These are phyloP conservation scores for Drosophila serrata DNA, from an alignment of 1,140 invertebrate genomes.

Conservation along the genomic window DNA sequence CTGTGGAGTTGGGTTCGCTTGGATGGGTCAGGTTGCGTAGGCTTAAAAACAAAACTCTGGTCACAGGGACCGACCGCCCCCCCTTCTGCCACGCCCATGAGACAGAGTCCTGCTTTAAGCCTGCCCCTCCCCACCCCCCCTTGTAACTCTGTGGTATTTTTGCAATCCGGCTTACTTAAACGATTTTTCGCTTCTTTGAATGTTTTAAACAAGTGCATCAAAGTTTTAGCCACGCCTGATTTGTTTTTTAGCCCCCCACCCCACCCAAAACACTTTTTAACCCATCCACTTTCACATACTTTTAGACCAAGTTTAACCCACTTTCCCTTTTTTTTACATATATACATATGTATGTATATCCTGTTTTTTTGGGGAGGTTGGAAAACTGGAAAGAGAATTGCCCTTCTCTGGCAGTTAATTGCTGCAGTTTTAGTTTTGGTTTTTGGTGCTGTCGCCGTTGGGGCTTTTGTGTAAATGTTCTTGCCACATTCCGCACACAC, in stretches of 20 bases:
- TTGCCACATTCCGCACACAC: slow-evolving; percentile 42
- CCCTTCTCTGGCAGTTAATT: slow-evolving; percentile 46
- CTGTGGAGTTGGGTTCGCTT: slow-evolving; percentile 25
- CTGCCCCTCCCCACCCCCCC: neutral
- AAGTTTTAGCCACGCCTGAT: slow-evolving; percentile 67
- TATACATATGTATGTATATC: neutral
- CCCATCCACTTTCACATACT: neutral
- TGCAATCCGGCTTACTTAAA: slow-evolving; percentile 60
- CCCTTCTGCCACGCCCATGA: neutral
- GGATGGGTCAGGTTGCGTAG: slow-evolving; percentile 46
- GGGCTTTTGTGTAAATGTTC: slow-evolving; percentile 50
- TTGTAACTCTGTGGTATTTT: slow-evolving; percentile 53
- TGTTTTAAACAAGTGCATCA: slow-evolving; percentile 71
- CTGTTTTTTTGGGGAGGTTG: neutral
- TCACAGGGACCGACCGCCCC: neutral
- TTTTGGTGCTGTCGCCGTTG: slow-evolving; percentile 47
- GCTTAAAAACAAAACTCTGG: slow-evolving; percentile 72
- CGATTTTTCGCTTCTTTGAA: slow-evolving; percentile 64
- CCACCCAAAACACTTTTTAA: neutral
- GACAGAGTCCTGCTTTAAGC: neutral
- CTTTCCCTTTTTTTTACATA: slow-evolving; percentile 14
- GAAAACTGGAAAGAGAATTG: neutral
- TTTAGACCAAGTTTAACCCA: neutral
- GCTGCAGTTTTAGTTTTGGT: slow-evolving; percentile 50
- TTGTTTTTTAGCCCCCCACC: slow-evolving; percentile 28